These are phyloP conservation scores for Scaptomyza parva DNA, from an alignment of 2,888 invertebrate genomes.

Conservation along the genomic window DNA sequence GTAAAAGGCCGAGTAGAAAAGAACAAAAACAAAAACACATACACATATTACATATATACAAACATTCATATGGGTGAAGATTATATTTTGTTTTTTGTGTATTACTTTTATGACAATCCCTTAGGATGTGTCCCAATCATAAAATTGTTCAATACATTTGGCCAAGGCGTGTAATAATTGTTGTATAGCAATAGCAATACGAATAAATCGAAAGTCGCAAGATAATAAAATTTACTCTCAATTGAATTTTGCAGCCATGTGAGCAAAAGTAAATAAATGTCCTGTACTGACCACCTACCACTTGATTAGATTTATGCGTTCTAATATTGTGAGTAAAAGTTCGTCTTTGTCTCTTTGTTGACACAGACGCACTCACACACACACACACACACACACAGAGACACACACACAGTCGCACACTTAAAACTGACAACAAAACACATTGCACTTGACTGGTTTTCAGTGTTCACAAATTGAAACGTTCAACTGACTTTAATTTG, in stretches of 20 bases:
- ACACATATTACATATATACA: no score
- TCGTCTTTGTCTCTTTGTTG: constrained; percentile 14
- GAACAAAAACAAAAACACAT: not conserved
- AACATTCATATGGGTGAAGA: constrained; percentile 8
- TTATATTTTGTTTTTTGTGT: constrained; percentile 54
- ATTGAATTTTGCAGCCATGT: constrained; percentile 67
- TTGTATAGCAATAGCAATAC: constrained; percentile 11
- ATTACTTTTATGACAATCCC: constrained; percentile 59
- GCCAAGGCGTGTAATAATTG: constrained; percentile 61
- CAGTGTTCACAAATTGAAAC: constrained; percentile 43
- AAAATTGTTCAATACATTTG: constrained; percentile 58
- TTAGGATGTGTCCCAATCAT: constrained; percentile 60
- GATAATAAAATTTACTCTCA: constrained; percentile 62
- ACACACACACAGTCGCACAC: constrained; percentile 21
- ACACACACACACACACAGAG: no score
- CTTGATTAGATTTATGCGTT: constrained; percentile 70
- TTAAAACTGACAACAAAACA: constrained; percentile 44
- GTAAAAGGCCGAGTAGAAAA: constrained; percentile 1
- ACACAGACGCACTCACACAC: no score
- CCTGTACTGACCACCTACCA: constrained; percentile 42
- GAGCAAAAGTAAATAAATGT: constrained; percentile 63
- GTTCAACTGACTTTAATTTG: constrained; percentile 46
- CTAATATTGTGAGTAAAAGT: constrained; percentile 10
- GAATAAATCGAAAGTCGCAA: constrained; percentile 32
- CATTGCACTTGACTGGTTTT: constrained; percentile 39